Base-by-base conservation (phyloP, 2,113 vertebrate species). In the Struthio camelus region DNA sequence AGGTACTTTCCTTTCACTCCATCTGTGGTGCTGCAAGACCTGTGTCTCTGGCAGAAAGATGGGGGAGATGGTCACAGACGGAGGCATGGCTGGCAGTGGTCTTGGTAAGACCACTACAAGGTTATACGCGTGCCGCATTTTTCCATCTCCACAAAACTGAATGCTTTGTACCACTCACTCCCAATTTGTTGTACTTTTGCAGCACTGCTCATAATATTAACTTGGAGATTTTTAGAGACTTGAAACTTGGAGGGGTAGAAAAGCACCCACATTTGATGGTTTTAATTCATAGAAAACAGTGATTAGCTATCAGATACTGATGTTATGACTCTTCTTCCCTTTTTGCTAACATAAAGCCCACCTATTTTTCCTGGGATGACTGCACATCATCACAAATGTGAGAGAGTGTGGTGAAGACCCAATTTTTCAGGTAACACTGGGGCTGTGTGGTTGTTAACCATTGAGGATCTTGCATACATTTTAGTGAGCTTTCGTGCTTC, bases 1-100 rank as follows among this genome's bases (percentile, higher is more conserved):
- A 61, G 17, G 11, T 42, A 10, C 0, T 0, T 4, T 76, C 5
- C 40, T 56, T 80, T 70, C 20, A 42, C 25, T 65, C 44, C 1
- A 2, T 16, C 11, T 22, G 10, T 40, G 72, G 44, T 85, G 24
- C 36, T 0, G 1, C 34, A 54, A 71, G 51, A 61, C 8, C 28
- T 28, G 27, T 64, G 40, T 28, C 38, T 54, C 44, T 54, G 38
- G 11, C 36, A 58, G 36, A 81, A 62, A 67, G 6, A 12, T 50
- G 12, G n/a, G 32, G 59, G 78, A 78, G 40, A 8, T 32, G 42
- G 27, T 62, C 46, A 28, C 12, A 66, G 22, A 5, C 6, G 53
- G 75, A 61, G 11, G 4, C 40, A 28, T 72, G 58, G 8, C 9
- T 38, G n/a, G 54, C 3, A 1, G 22, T 42, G 58, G 30, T 22